Evolutionary conservation across 2,888 invertebrate genomes (phyloP).

Genomic region (Creontiades dilutus): DNA sequence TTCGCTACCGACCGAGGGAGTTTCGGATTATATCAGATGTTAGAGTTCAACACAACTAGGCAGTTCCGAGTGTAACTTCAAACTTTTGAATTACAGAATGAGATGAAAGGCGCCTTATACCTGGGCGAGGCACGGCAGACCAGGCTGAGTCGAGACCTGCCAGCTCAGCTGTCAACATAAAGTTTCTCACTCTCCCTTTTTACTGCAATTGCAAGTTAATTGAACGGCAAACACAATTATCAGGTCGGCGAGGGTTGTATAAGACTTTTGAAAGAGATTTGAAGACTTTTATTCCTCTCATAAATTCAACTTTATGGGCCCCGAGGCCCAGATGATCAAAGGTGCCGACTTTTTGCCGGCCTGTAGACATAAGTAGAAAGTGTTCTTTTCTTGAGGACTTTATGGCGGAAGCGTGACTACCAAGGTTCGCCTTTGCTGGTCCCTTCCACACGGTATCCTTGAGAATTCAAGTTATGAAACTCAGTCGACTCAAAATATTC

Average conservation of each 20-base stretch:
- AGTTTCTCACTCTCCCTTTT: conserved; percentile 65
- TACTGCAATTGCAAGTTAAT: conserved; percentile 62
- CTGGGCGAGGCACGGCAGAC: neutral
- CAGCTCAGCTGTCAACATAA: conserved; percentile 51
- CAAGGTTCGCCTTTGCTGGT: conserved; percentile 48
- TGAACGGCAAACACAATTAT: conserved; percentile 68
- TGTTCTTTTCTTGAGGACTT: conserved; percentile 67
- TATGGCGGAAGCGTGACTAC: conserved; percentile 71
- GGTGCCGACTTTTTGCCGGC: conserved; percentile 58
- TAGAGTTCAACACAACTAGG: too few species aligned
- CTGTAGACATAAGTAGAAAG: conserved; percentile 69
- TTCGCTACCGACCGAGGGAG: too few species aligned
- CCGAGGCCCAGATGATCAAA: conserved; percentile 59
- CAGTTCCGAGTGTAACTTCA: too few species aligned
- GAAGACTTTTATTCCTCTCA: conserved; percentile 61
- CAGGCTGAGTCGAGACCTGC: neutral
- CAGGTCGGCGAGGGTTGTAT: conserved; percentile 55
- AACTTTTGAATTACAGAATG: too few species aligned
- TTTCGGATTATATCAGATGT: too few species aligned
- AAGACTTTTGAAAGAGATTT: conserved; percentile 59
- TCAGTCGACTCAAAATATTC: too few species aligned
- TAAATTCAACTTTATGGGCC: conserved; percentile 61
- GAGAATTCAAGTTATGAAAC: too few species aligned
- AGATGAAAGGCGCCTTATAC: neutral
- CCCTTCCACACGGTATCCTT: too few species aligned